Conservation (phyloP, 2,113 vertebrate species). For the Poeciliopsis prolifica region DNA sequence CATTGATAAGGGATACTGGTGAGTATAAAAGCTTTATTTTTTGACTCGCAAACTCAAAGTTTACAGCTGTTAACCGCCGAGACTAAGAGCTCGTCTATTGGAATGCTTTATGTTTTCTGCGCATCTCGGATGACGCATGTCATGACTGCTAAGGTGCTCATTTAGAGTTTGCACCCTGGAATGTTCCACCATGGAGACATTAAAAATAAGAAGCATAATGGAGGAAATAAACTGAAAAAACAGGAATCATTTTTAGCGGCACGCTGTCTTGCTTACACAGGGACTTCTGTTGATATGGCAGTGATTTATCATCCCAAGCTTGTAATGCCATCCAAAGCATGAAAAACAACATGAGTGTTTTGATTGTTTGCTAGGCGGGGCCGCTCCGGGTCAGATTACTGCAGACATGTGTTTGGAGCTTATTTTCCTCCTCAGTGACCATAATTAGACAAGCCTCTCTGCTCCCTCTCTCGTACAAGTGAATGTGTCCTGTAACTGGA, state of each 20-base stretch:
- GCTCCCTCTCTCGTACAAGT: slow-evolving; percentile 30
- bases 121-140: neutral
- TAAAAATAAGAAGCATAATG: neutral
- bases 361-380: slow-evolving; percentile 49
- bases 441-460: slow-evolving; percentile 59
- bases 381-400: slow-evolving; percentile 45
- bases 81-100: no score
- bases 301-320: slow-evolving; percentile 19
- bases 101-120: neutral
- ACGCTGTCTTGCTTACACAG: neutral
- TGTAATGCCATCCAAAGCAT: slow-evolving; percentile 22
- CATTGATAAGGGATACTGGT: neutral
- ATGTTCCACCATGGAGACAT: neutral
- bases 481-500: slow-evolving; percentile 32
- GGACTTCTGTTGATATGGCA: slow-evolving; percentile 7
- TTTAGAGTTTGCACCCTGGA: no score
- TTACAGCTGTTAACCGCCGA: no score
- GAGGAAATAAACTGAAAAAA: neutral
- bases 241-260: neutral
- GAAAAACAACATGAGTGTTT: slow-evolving; percentile 25
- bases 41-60: no score
- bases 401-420: slow-evolving; percentile 54
- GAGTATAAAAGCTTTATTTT: no score
- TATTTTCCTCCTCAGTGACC: slow-evolving; percentile 42
- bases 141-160: no score